phyloP scores from a whole-genome alignment of 2,113 vertebrate species.

The Periophthalmus modestus region DNA sequence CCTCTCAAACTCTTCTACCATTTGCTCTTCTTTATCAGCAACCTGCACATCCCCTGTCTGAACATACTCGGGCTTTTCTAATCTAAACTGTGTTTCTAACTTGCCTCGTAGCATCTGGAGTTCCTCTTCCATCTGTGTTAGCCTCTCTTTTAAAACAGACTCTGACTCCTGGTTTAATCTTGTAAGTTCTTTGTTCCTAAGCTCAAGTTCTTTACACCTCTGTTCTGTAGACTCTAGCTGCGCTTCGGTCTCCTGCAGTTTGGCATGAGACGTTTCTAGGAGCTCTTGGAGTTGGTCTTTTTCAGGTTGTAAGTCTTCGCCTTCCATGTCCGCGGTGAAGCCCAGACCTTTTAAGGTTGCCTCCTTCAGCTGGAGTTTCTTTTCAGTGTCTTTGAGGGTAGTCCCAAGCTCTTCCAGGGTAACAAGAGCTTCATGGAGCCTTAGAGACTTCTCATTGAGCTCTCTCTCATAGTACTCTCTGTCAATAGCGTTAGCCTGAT shows the following conservation, averaged over 20 bases:
- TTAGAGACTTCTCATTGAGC: constrained; percentile 75
- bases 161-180: constrained; percentile 56
- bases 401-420: constrained; percentile 74
- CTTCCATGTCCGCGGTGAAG: constrained; percentile 66
- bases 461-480: constrained; percentile 75
- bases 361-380: constrained; percentile 78
- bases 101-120: constrained; percentile 51
- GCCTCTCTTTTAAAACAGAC: constrained; percentile 36
- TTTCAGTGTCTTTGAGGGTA: constrained; percentile 78
- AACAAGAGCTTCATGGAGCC: constrained; percentile 77
- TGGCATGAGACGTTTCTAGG: constrained; percentile 62
- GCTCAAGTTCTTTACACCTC: constrained; percentile 57
- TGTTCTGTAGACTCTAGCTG: constrained; percentile 56
- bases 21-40: constrained; percentile 62
- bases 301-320: constrained; percentile 49
- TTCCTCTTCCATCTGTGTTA: constrained; percentile 64
- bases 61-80: constrained; percentile 30
- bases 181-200: constrained; percentile 62
- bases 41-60: constrained; percentile 48
- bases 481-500: constrained; percentile 64
- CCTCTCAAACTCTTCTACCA: constrained; percentile 68
- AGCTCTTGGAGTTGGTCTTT: constrained; percentile 59
- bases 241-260: constrained; percentile 61
- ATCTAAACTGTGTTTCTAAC: constrained; percentile 37
- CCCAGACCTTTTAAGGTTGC: constrained; percentile 79